These are phyloP conservation scores for Rhopalosiphum padi DNA, from an alignment of 1,140 invertebrate species.

Conservation along the genomic window DNA sequence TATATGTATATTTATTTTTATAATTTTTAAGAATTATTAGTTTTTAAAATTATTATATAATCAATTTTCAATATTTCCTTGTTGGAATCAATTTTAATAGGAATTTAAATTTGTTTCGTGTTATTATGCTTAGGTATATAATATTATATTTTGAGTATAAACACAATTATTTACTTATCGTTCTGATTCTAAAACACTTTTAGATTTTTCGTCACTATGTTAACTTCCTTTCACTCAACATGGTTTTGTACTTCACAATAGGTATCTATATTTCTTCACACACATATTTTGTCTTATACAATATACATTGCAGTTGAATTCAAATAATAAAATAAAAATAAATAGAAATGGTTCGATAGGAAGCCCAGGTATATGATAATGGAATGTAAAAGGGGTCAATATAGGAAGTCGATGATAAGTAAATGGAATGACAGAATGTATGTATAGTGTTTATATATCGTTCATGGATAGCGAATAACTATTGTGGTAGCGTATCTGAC, in stretches of 20 bases:
- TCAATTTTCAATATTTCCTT: no score
- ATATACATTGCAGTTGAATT: neutral
- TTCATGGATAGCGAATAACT: neutral
- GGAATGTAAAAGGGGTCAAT: neutral
- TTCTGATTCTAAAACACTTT: neutral
- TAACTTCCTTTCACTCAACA: neutral
- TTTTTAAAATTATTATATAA: no score
- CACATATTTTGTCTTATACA: neutral
- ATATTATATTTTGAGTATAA: no score
- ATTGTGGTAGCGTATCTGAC: neutral
- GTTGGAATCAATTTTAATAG: neutral
- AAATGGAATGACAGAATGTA: neutral
- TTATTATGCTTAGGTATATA: no score
- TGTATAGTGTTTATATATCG: neutral
- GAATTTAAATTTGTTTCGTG: no score
- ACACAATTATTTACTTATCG: no score
- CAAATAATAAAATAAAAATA: neutral
- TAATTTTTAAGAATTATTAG: no score
- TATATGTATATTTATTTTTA: no score
- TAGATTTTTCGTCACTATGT: neutral
- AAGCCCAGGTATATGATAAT: neutral
- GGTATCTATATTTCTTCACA: neutral
- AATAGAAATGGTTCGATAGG: neutral
- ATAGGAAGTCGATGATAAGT: neutral
- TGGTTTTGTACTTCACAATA: neutral